phyloP scores from a whole-genome alignment of 2,797 vertebrate genomes.

The Acanthopagrus latus region DNA sequence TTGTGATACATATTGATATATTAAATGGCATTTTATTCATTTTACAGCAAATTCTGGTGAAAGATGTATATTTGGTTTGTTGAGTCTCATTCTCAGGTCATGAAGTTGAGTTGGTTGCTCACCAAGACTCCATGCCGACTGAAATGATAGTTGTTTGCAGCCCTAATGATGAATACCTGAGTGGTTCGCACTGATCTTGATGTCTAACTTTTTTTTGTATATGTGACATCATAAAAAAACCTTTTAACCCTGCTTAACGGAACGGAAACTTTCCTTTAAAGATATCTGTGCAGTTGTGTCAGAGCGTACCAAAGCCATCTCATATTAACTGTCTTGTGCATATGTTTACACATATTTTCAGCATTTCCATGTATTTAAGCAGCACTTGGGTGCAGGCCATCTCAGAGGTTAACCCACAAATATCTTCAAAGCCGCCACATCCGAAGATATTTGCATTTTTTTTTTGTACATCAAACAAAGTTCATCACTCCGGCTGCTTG shows the following conservation, averaged over 20 bases:
- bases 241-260: not conserved
- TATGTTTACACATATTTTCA: not conserved
- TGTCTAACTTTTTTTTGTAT: not conserved
- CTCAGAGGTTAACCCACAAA: slow-evolving; percentile 39
- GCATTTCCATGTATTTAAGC: slow-evolving; percentile 20
- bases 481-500: slow-evolving; percentile 16
- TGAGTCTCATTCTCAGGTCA: no score
- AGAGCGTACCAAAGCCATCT: not conserved
- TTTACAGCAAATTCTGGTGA: no score
- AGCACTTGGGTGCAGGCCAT: slow-evolving; percentile 1
- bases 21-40: no score
- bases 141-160: not conserved
- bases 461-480: slow-evolving; percentile 34
- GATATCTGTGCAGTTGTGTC: not conserved
- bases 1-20: no score
- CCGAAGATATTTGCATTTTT: slow-evolving; percentile 41
- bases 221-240: no score
- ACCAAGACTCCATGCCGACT: not conserved
- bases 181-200: not conserved
- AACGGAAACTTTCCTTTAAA: not conserved
- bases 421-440: slow-evolving; percentile 44
- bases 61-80: no score
- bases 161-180: not conserved
- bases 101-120: no score
- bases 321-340: slow-evolving; percentile 9